Conservation (phyloP, 2,797 vertebrate genomes). For the Artibeus lituratus region DNA sequence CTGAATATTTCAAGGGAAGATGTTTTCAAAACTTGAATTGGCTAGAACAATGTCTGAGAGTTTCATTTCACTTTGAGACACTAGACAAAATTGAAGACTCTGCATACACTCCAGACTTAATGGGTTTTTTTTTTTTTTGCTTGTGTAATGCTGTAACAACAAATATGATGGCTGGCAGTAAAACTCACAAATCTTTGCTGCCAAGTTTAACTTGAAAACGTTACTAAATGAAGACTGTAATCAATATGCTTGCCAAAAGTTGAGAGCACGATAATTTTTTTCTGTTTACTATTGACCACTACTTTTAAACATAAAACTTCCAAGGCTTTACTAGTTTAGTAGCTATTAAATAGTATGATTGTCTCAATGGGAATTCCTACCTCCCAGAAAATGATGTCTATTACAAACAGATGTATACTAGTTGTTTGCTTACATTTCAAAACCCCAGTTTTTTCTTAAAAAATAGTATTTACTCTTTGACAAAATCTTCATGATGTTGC, state of each 20-base stretch:
- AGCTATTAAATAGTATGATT: conserved; percentile 51
- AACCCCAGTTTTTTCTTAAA: neutral
- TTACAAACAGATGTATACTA: conserved; percentile 47
- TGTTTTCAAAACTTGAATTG: conserved; percentile 35
- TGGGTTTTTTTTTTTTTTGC: neutral
- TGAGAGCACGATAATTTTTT: neutral
- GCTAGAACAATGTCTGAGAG: conserved; percentile 3
- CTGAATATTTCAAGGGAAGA: conserved; percentile 7
- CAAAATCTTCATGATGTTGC: neutral
- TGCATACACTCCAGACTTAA: conserved; percentile 1
- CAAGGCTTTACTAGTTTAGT: conserved; percentile 18
- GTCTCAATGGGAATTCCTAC: neutral
- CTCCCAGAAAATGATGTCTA: neutral
- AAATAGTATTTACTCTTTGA: neutral
- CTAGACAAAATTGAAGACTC: conserved; percentile 3
- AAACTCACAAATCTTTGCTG: conserved; percentile 42
- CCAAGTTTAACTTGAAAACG: conserved; percentile 48
- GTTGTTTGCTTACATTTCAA: conserved; percentile 2
- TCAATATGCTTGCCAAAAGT: conserved; percentile 45
- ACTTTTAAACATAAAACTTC: conserved; percentile 13
- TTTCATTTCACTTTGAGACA: conserved; percentile 44
- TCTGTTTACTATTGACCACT: neutral
- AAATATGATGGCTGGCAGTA: conserved; percentile 44
- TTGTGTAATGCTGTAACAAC: conserved; percentile 6
- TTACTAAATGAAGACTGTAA: conserved; percentile 54